Base-by-base conservation (phyloP, 2,797 vertebrate species). In the Peromyscus eremicus region DNA sequence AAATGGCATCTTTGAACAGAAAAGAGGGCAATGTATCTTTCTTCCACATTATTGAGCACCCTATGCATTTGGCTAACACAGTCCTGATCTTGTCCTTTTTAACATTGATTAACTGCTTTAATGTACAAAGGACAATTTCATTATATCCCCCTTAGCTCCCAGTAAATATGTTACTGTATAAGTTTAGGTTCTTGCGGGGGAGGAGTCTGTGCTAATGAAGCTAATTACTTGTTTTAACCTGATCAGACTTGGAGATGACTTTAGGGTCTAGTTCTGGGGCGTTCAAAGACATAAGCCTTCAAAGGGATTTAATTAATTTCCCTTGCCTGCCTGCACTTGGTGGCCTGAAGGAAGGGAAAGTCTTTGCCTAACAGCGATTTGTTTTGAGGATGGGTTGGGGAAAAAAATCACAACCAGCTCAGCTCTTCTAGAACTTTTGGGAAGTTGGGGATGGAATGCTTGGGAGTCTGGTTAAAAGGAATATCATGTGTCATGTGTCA, bases 221-320 rank as follows among this genome's bases (percentile, higher is more conserved):
- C 71, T 92, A 82, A 96, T 93, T 94, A 84, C 80, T 93, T 93
- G 16, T 81, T 80, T 87, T 79, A 92, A 73, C 40, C 80, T 89
- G 46, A 62, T 96, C 83, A 93, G 85, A 92, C 73, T 94, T 86
- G 82, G 55, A 85, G 62, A 55, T 86, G 52, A 19, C 82, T 82
- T 92, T 68, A 76, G 80, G 87, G 71, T 40, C 37, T 32, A 43
- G 32, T 37, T 6, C 4, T 29, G 34, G 91, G 27, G 5, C 46
- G 73, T 13, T 80, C 40, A 88, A 83, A 85, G 76, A 92, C 77
- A 75, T 32, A 86, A 84, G 57, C 0, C 3, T 89, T 89, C 37
- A 27, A 49, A 92, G 92, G 46, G 83, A 77, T 84, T 84, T 87
- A 90, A 89, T 96, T 92, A 66, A 34, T 97, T 95, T 94, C 6